Conservation (phyloP, 2,888 invertebrate genomes). For the Thereva unica region DNA sequence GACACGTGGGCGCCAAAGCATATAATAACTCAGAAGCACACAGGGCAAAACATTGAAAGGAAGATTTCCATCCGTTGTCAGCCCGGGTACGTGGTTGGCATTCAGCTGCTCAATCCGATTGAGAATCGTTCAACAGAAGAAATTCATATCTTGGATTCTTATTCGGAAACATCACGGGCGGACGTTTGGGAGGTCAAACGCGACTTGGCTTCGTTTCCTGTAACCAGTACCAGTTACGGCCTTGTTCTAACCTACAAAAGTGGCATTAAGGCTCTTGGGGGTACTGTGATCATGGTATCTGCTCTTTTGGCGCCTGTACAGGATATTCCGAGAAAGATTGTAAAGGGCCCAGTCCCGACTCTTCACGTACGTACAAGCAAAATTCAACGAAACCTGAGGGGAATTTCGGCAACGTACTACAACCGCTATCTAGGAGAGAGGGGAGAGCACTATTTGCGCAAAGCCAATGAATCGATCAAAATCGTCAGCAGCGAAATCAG, state of each 20-base stretch:
- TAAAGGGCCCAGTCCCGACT: constrained; percentile 80
- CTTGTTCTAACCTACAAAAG: constrained; percentile 79
- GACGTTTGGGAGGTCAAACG: constrained; percentile 78
- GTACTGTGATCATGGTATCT: constrained; percentile 77
- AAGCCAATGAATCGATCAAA: constrained; percentile 85
- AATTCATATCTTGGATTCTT: constrained; percentile 78
- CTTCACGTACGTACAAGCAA: constrained; percentile 71
- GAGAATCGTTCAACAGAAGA: constrained; percentile 85
- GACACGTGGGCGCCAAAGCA: constrained; percentile 78
- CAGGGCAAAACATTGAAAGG: constrained; percentile 63
- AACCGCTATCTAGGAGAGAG: constrained; percentile 84
- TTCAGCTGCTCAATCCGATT: constrained; percentile 89
- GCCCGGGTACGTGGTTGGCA: constrained; percentile 83
- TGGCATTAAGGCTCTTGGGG: constrained; percentile 77
- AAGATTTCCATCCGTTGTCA: constrained; percentile 70
- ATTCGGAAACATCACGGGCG: constrained; percentile 67
- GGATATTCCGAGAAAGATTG: constrained; percentile 72
- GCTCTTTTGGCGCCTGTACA: constrained; percentile 74
- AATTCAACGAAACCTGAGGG: constrained; percentile 80
- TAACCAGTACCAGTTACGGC: constrained; percentile 81
- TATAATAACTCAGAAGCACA: constrained; percentile 72
- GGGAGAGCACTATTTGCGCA: constrained; percentile 83
- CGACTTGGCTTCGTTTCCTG: constrained; percentile 88
- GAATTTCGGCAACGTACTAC: constrained; percentile 82
- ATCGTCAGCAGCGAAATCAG: constrained; percentile 80